Evolutionary conservation across 2,888 invertebrate species (phyloP).

Genomic region (Pemphredon lugubris): DNA sequence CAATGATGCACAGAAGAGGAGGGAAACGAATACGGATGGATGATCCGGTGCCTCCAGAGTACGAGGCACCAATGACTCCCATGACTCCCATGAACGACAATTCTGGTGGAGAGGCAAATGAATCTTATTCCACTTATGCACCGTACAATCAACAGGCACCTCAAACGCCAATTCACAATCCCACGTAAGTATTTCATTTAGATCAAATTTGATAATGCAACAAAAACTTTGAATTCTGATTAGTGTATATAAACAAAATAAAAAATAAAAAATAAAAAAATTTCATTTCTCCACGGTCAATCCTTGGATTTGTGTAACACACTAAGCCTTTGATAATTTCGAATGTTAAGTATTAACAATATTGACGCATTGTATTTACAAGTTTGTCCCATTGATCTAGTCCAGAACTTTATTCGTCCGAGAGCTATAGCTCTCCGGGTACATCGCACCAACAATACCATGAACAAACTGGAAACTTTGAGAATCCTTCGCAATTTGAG

Average conservation of each 20-base stretch:
- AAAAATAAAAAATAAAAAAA: no score
- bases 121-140: conserved; percentile 79
- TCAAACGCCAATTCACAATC: conserved; percentile 77
- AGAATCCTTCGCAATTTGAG: conserved; percentile 76
- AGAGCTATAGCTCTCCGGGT: conserved; percentile 76
- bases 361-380: no score
- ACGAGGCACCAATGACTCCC: conserved; percentile 87
- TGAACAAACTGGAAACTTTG: conserved; percentile 72
- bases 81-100: conserved; percentile 84
- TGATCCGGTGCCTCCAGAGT: conserved; percentile 92
- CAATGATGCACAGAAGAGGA: conserved; percentile 89
- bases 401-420: conserved; percentile 77
- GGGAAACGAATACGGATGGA: conserved; percentile 96
- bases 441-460: conserved; percentile 75
- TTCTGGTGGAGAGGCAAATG: conserved; percentile 81
- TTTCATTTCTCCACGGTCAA: no score
- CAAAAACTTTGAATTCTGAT: no score
- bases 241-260: no score
- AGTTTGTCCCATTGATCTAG: no score
- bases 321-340: not conserved
- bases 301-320: no score
- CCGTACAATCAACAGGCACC: conserved; percentile 80
- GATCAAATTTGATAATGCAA: not conserved
- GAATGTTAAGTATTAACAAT: not conserved
- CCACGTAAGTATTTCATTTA: conserved; percentile 67